Percentiles rank a stretch among this genome's conserved stretches.
phyloP scores from a whole-genome alignment of 2,797 vertebrate genomes.

The Cirrhinus mrigala region DNA sequence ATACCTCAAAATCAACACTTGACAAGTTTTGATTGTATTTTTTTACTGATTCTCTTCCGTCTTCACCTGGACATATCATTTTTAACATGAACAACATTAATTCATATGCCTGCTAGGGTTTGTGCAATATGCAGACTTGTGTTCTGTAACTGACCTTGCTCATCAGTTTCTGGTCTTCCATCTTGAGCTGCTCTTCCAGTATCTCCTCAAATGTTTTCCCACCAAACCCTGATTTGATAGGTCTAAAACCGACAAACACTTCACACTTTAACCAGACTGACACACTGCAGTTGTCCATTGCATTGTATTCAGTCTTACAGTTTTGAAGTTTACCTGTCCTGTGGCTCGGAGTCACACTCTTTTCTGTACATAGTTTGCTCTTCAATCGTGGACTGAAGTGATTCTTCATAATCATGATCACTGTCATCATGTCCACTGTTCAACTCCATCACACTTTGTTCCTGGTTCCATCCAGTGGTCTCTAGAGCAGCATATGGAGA shows the following conservation, averaged over 20 bases:
- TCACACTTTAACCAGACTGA: not conserved
- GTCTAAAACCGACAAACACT: slow-evolving; percentile 72
- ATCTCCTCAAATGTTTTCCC: slow-evolving; percentile 91
- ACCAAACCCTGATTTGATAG: slow-evolving; percentile 83
- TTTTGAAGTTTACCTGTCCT: slow-evolving; percentile 69
- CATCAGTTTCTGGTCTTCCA: slow-evolving; percentile 86
- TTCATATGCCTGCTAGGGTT: not conserved
- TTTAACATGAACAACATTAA: not conserved
- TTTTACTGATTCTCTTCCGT: not conserved
- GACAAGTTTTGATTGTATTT: not conserved
- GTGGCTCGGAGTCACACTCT: slow-evolving; percentile 4
- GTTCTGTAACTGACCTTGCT: slow-evolving; percentile 67
- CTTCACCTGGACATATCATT: not conserved
- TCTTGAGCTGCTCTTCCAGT: slow-evolving; percentile 89
- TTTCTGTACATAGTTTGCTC: slow-evolving; percentile 30
- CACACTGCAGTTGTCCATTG: not conserved
- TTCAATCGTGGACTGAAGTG: slow-evolving; percentile 21
- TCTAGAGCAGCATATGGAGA: slow-evolving; percentile 25
- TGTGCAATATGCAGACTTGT: not conserved
- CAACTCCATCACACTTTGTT: slow-evolving; percentile 37
- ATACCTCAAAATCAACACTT: not conserved
- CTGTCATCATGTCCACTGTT: not conserved
- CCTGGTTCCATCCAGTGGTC: slow-evolving; percentile 44
- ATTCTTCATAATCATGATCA: slow-evolving; percentile 40
- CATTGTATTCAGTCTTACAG: not conserved